These are phyloP conservation scores for Montifringilla adamsi DNA, from an alignment of 2,113 vertebrate species.

Conservation along the genomic window DNA sequence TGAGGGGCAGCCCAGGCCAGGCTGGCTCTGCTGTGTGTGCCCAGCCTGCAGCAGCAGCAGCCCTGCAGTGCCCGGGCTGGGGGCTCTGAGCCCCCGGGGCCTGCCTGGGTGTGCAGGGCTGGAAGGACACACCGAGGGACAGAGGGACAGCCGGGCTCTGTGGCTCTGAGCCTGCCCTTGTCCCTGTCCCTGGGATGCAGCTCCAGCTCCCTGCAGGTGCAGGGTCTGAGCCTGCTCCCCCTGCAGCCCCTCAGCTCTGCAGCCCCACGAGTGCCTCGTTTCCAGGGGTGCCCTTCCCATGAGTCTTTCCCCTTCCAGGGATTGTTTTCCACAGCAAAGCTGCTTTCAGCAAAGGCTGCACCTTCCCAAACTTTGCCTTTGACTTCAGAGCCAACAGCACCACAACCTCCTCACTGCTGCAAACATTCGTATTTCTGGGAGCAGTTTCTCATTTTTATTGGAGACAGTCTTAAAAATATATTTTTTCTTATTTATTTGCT, in stretches of 20 bases:
- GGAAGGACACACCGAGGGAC: background rate
- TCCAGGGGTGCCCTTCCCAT: background rate
- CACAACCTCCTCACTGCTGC: accelerated
- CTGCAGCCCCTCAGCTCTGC: accelerated
- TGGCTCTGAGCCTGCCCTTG: background rate
- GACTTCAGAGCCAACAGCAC: background rate
- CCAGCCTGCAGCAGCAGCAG: background rate
- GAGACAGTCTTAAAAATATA: background rate
- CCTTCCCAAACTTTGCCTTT: background rate
- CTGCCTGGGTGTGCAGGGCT: background rate
- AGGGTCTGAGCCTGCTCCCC: background rate
- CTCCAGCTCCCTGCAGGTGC: background rate
- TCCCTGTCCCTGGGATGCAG: background rate
- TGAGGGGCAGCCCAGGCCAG: background rate
- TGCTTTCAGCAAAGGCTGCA: accelerated
- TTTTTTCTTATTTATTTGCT: background rate
- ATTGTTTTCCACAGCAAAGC: accelerated
- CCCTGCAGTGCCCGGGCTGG: background rate
- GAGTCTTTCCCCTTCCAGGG: accelerated
- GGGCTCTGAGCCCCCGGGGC: background rate
- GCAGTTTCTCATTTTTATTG: background rate
- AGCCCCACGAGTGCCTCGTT: background rate
- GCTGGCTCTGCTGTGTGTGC: background rate
- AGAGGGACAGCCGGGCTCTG: background rate
- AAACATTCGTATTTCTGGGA: background rate